Evolutionary conservation across 2,888 invertebrate genomes (phyloP), one percentile per base, ranked within the genome.

Genomic region (Tetragnatha montana): DNA sequence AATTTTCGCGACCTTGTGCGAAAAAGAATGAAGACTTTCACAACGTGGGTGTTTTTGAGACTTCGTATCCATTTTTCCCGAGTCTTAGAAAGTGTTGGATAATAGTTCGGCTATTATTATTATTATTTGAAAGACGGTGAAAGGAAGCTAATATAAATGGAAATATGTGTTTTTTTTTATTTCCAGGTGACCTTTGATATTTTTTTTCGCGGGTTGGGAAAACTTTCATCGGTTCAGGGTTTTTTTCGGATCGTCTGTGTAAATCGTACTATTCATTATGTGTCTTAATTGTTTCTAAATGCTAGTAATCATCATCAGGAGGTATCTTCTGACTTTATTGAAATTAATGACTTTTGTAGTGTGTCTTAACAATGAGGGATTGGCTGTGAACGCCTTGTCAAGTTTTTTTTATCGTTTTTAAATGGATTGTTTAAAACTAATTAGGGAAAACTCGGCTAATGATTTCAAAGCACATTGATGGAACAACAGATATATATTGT

Each of bases 1-100:
- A 80, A 80, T 74, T 86, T 86, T 86, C 74, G 19, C 73, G 86
- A 79, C 86, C 86, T 86, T 86, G 73, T 76, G 68, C 14, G 17
- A 21, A 74, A 21, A 49, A 86, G 69, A 69, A 74, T 73, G 68
- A 71, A 47, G 73, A 80, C 71, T 86, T 86, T 84, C 80, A 19
- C 51, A 22, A 49, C 35, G 80, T 80, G 86, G 80, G 80, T 74
- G 86, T 80, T 79, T 85, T 71, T 49, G 86, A 68, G 19, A 80
- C 86, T 86, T 79, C 80, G 73, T 80, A 86, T 68, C 83, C 76
- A 60, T 60, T 71, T 71, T 60, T 80, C 47, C n/a, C 74, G 51
- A n/a, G 68, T 51, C 22, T 35, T 70, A 22, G 35, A 76, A 35
- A 74, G 60, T 49, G 74, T 78, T 60, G 51, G 60, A 60, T 78